phyloP scores from a whole-genome alignment of 2,113 vertebrate species.

The Gnathonemus longibarbis region DNA sequence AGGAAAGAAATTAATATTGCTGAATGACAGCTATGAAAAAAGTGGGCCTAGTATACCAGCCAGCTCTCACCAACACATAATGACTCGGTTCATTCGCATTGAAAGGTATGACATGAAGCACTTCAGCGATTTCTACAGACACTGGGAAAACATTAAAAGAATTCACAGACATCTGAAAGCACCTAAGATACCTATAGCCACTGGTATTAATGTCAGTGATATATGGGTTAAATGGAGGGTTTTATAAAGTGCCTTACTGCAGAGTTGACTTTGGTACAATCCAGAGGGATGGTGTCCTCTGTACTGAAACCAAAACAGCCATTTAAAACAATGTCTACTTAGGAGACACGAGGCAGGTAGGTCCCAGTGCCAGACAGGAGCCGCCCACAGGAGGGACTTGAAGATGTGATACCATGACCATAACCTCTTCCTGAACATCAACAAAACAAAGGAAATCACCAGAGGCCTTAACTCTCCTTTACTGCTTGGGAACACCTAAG shows the following conservation, averaged over 20 bases:
- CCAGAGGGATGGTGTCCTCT: not conserved
- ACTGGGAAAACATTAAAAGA: not conserved
- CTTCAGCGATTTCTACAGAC: not conserved
- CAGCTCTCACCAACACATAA: not conserved
- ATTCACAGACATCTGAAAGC: not conserved
- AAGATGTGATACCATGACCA: not conserved
- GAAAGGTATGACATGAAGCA: not conserved
- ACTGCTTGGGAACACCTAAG: not conserved
- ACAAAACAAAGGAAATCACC: not conserved
- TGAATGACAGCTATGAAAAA: not conserved
- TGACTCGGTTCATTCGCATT: not conserved
- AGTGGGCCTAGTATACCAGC: not conserved
- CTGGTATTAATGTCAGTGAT: not conserved
- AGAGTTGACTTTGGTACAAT: not conserved
- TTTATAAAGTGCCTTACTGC: not conserved
- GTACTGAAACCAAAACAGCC: not conserved
- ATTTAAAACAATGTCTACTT: not conserved
- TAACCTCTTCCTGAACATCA: not conserved
- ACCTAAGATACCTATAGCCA: not conserved
- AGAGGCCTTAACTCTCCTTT: not conserved
- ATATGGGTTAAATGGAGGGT: not conserved
- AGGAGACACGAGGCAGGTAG: not conserved
- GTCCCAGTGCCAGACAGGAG: not conserved
- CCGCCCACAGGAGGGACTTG: not conserved
- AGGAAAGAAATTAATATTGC: not conserved